Evolutionary conservation across 2,797 vertebrate genomes (phyloP).

Genomic region (Percopsis omiscomaycus): DNA sequence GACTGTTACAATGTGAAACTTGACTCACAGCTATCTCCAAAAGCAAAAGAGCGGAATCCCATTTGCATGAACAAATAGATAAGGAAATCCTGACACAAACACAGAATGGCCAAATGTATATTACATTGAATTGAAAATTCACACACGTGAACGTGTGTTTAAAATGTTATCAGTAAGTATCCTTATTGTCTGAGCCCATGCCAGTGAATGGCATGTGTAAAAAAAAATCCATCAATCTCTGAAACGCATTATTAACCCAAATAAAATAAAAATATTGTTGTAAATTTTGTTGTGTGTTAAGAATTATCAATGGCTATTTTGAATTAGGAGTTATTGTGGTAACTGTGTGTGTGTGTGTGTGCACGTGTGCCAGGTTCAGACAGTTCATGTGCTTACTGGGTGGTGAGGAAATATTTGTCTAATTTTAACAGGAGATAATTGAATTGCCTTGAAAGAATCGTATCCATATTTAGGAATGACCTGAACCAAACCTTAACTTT

Average conservation of each 20-base stretch:
- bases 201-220: not conserved
- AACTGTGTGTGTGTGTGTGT: conserved; percentile 1
- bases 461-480: conserved; percentile 17
- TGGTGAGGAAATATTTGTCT: conserved; percentile 70
- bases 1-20: conserved; percentile 41
- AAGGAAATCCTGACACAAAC: conserved; percentile 11
- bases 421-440: conserved; percentile 75
- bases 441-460: conserved; percentile 56
- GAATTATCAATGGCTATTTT: too few relatives aligned
- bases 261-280: not conserved
- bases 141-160: not conserved
- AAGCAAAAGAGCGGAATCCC: conserved; percentile 43
- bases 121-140: not conserved
- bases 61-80: conserved; percentile 40
- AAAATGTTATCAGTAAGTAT: not conserved
- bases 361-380: conserved; percentile 45
- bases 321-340: too few relatives aligned
- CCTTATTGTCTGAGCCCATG: not conserved
- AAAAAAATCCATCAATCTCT: not conserved
- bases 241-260: not conserved
- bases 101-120: not conserved
- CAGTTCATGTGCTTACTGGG: conserved; percentile 34
- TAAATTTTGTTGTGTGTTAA: too few relatives aligned
- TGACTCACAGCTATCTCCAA: conserved; percentile 18
- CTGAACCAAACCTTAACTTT: conserved; percentile 43